Base-by-base conservation (phyloP, 2,113 vertebrate genomes). In the Hydrolagus affinis region DNA sequence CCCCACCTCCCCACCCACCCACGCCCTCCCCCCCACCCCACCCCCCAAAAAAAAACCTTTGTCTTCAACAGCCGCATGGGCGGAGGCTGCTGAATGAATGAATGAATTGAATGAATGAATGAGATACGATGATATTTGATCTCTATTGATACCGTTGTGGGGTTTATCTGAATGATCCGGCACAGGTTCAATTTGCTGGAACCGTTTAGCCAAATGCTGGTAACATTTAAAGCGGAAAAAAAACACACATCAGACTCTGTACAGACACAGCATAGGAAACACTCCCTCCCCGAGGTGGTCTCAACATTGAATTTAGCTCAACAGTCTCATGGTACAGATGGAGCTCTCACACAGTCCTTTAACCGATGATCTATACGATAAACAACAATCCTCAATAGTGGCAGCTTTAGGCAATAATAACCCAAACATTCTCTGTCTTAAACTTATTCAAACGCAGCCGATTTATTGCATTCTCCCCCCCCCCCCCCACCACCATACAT, bases 31-130 rank as follows among this genome's bases (percentile, higher is more conserved):
- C 62, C 62, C 8, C 8, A 66, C 12, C 62, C 62, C 8, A 66
- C 62, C 8, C 62, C 62, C 8, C 8, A n/a, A n/a, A n/a, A n/a
- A n/a, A n/a, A 66, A 32, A 32, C 69, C 70, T 85, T 87, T 87
- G 86, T 88, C 85, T 85, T 69, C 21, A 75, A 85, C 87, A 86
- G 80, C 86, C 86, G 87, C 88, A 87, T 87, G 87, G 88, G 86
- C 85, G 86, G 88, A 71, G 85, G 87, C 86, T 87, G 25, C 56
- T 3, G 17, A 72, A 30, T 32, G 23, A 75, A 28, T 30, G 11
- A 32, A 17, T 8, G n/a, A n/a, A n/a, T n/a, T n/a, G n/a, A n/a
- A n/a, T n/a, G n/a, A n/a, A n/a, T n/a, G n/a, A n/a, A n/a, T n/a
- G n/a, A n/a, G n/a, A n/a, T n/a, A n/a, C n/a, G n/a, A n/a, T 32